Evolutionary conservation across 30 jellyfish, hydroid and myxozoan genomes (phyloP).

Genomic region (Aurelia coerulea): DNA sequence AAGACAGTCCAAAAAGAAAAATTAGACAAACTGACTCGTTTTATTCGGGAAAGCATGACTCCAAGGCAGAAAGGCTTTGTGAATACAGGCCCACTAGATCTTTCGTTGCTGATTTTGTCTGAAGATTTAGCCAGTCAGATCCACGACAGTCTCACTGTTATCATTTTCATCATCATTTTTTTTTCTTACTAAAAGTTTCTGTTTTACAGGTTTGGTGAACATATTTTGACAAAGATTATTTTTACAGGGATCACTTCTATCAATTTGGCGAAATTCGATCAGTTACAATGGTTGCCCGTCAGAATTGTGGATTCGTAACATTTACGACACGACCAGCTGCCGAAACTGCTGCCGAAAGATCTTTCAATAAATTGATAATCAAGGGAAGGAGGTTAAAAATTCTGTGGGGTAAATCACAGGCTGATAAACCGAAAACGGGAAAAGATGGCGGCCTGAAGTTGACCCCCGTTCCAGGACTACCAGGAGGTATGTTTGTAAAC

Average conservation of each 20-base stretch:
- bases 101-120: no score
- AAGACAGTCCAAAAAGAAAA: no score
- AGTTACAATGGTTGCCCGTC: conserved; percentile 82
- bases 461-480: conserved; percentile 97
- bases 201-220: no score
- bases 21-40: no score
- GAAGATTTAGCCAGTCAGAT: no score
- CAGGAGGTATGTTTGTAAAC: conserved; percentile 77
- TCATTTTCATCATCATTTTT: no score
- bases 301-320: conserved; percentile 93
- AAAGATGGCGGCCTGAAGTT: conserved; percentile 62
- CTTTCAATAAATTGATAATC: conserved; percentile 85
- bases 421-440: conserved; percentile 79
- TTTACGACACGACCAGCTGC: conserved; percentile 93
- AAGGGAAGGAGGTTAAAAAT: conserved; percentile 86
- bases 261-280: conserved; percentile 94
- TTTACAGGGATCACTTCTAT: conserved; percentile 80
- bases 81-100: no score
- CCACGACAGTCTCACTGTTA: no score
- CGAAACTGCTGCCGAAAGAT: conserved; percentile 94
- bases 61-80: no score
- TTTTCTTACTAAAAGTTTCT: no score
- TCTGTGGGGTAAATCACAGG: conserved; percentile 96
- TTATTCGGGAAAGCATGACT: no score
- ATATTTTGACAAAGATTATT: not conserved